phyloP scores from a whole-genome alignment of 2,888 invertebrate genomes.

The Augochlorella aurata region DNA sequence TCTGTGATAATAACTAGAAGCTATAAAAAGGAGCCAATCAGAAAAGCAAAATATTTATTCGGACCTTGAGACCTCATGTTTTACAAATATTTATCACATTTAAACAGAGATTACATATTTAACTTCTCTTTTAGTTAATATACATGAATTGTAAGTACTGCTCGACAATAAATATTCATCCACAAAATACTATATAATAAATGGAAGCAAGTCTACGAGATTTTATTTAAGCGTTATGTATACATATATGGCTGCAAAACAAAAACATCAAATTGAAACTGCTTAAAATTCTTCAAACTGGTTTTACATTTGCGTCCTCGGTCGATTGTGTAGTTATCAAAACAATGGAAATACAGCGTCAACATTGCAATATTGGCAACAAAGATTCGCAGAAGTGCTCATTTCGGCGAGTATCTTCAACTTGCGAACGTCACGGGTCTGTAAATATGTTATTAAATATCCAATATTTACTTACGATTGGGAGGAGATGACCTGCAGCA shows the following conservation, averaged over 20 bases:
- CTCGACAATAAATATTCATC: not conserved
- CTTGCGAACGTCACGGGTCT: not conserved
- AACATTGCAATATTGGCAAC: not conserved
- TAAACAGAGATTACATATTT: too few species aligned
- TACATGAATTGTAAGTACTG: too few species aligned
- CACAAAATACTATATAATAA: not conserved
- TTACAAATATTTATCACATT: too few species aligned
- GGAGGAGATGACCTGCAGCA: slow-evolving; percentile 86
- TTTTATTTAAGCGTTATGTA: too few species aligned
- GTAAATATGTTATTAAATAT: not conserved
- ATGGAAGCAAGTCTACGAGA: not conserved
- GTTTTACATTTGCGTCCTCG: too few species aligned
- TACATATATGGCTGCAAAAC: too few species aligned
- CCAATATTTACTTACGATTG: slow-evolving; percentile 85
- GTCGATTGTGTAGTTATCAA: not conserved
- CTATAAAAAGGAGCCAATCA: not conserved
- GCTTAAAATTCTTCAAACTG: too few species aligned
- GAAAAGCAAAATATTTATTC: not conserved
- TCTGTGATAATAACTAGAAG: not conserved
- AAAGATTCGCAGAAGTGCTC: not conserved
- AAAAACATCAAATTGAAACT: too few species aligned
- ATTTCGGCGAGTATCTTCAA: not conserved
- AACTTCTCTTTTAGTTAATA: too few species aligned
- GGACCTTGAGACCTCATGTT: too few species aligned
- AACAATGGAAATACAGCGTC: not conserved